phyloP scores from a whole-genome alignment of 1,140 invertebrate species.

The Muscidifurax raptorellus region DNA sequence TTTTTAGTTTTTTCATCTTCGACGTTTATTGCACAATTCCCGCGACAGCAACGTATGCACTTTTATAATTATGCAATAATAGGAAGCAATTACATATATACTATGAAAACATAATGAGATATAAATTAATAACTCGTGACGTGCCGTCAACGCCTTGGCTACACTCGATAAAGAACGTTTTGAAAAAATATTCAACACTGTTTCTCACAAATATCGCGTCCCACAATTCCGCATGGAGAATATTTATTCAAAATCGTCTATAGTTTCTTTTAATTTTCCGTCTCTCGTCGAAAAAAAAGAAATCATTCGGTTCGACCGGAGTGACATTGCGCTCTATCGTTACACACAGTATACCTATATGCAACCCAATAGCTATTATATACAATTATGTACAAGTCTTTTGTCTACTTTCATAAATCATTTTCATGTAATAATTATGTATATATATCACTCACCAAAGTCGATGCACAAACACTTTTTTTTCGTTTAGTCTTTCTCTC shows the following conservation, averaged over 20 bases:
- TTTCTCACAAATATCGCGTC: background rate
- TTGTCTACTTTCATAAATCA: slow-evolving; percentile 49
- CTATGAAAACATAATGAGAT: slow-evolving; percentile 62
- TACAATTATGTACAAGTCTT: slow-evolving; percentile 48
- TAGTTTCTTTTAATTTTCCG: too few relatives aligned
- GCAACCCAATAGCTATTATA: slow-evolving; percentile 43
- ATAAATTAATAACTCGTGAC: slow-evolving; percentile 53
- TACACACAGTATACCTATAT: slow-evolving; percentile 29
- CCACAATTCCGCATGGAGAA: background rate
- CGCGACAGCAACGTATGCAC: slow-evolving; percentile 12
- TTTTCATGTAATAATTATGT: slow-evolving; percentile 30
- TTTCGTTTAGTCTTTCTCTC: slow-evolving; percentile 38
- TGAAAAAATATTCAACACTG: slow-evolving; percentile 6
- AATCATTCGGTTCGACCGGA: background rate
- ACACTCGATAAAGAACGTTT: slow-evolving; percentile 25
- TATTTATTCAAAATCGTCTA: slow-evolving; percentile 24
- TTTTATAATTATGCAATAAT: slow-evolving; percentile 45
- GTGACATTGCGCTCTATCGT: slow-evolving; percentile 24
- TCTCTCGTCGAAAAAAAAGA: slow-evolving; percentile 16
- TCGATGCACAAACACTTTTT: slow-evolving; percentile 41
- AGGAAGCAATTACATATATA: slow-evolving; percentile 59
- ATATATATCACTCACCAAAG: slow-evolving; percentile 47
- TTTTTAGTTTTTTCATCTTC: background rate
- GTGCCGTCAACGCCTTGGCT: background rate
- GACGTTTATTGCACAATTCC: slow-evolving; percentile 47